Base-by-base conservation (phyloP, 2,113 vertebrate species). In the Onychorhynchus coronatus region DNA sequence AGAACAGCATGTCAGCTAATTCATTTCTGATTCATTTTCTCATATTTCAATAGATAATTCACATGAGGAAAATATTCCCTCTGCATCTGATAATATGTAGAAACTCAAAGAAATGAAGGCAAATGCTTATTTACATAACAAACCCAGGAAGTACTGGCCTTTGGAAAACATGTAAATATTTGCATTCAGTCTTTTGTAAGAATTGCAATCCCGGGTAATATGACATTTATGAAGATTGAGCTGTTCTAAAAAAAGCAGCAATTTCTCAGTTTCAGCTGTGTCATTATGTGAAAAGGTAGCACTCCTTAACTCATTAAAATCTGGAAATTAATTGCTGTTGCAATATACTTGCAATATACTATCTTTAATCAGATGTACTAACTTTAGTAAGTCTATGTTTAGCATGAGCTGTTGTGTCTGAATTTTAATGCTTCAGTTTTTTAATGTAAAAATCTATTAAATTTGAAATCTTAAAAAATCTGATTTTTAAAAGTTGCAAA, bases 131-230 rank as follows among this genome's bases (percentile, higher is more conserved):
- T 92, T 92, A 75, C 53, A 91, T 35, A 85, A 94, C 44, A 91
- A 93, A 93, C 77, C 14, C 56, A 91, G 52, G 84, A 83, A 85
- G 12, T 59, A 78, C 6, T 61, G 47, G 39, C 33, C 61, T 95
- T 92, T 85, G 80, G 25, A 89, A 96, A 89, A 59, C 67, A 79
- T 30, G 25, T 61, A 92, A 94, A 95, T 95, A 85, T 94, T 96
- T 96, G 14, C 47, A 50, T 89, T 86, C 59, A n/a, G 35, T 81
- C 59, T 92, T 91, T 84, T 81, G 30, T 84, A 41, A 87, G 73
- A 95, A 37, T 14, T 55, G 71, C 47, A 89, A 39, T 88, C 59
- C 52, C n/a, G 28, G 3, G 5, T 77, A 86, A 95, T 63, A 47
- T 89, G 68, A 80, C 55, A 61, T 88, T 91, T 91, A 81, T 66